Evolutionary conservation across 2,113 vertebrate genomes (phyloP), one percentile per base, ranked within the genome.

Genomic region (Centropristis striata): DNA sequence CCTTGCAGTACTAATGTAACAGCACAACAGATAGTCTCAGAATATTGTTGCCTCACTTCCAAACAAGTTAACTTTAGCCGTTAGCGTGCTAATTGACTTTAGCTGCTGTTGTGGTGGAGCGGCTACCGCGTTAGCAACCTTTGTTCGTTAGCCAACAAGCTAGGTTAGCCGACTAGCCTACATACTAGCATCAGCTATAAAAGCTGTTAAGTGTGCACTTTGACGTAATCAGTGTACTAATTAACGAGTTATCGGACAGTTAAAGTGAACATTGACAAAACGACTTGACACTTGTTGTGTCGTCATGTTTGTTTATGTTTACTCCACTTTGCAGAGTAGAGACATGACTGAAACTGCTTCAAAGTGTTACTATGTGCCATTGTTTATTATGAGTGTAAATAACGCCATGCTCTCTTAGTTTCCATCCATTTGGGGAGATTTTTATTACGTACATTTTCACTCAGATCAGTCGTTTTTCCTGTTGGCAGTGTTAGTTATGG

Each of bases 121-220:
- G 59, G 86, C 83, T 92, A 89, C 70, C 76, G 20, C 51, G 37
- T 83, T 91, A 90, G 91, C 93, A 80, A 90, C 93, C 92, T 93
- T 94, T 94, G 93, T 94, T 94, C 86, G 88, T 89, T 92, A 93
- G 92, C 92, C 59, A 46, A 42, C 4, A 9, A 72, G 73, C 80
- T 86, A 77, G 25, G 18, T 68, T 64, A 71, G 86, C 69, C 9
- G 50, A 47, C 42, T 71, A 72, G 70, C 67, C 5, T 46, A 25
- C 15, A 37, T 15, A n/a, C 3, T 75, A 77, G 66, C 82, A 5
- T 41, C 16, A n/a, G 51, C n/a, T 50, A 4, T 27, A 32, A 32
- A 32, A 32, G 4, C 32, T 32, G 6, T n/a, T 32, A 15, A 23
- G 7, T 60, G 41, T 2, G 32, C 21, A 41, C 16, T 21, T 25